phyloP scores from a whole-genome alignment of 1,140 invertebrate species.

The Hyphantria cunea region DNA sequence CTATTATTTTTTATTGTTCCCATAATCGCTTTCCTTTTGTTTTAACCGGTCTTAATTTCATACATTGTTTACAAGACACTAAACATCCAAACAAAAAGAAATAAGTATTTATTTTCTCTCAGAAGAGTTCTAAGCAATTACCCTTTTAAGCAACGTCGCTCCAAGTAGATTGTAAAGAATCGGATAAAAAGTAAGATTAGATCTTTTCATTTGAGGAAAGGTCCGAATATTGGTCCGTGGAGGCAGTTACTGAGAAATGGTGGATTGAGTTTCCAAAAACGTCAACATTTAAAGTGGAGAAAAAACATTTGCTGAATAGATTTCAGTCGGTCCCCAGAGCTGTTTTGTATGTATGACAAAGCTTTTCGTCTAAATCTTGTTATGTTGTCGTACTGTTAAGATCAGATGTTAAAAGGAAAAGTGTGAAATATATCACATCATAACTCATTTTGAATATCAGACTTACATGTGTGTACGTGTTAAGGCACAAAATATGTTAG shows the following conservation, averaged over 20 bases:
- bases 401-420: not conserved
- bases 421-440: not conserved
- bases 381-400: conserved; percentile 7
- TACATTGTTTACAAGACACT: conserved; percentile 17
- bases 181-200: conserved; percentile 50
- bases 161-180: conserved; percentile 39
- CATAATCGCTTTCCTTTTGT: too few relatives aligned
- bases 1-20: too few relatives aligned
- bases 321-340: conserved; percentile 13
- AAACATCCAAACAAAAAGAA: not conserved
- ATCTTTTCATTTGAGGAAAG: conserved; percentile 55
- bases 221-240: conserved; percentile 49
- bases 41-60: conserved; percentile 6
- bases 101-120: conserved; percentile 27
- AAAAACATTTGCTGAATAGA: conserved; percentile 30
- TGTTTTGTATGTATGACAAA: conserved; percentile 23
- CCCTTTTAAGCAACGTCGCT: conserved; percentile 37
- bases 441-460: not conserved
- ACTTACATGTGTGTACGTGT: too few relatives aligned
- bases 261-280: conserved; percentile 41
- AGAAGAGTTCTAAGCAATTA: conserved; percentile 28
- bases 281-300: conserved; percentile 35
- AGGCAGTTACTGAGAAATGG: conserved; percentile 38
- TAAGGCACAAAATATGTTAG: too few relatives aligned
- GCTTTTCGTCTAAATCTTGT: conserved; percentile 10